Conservation (phyloP, 2,888 invertebrate species). For the Nipponacmea schrenckii region DNA sequence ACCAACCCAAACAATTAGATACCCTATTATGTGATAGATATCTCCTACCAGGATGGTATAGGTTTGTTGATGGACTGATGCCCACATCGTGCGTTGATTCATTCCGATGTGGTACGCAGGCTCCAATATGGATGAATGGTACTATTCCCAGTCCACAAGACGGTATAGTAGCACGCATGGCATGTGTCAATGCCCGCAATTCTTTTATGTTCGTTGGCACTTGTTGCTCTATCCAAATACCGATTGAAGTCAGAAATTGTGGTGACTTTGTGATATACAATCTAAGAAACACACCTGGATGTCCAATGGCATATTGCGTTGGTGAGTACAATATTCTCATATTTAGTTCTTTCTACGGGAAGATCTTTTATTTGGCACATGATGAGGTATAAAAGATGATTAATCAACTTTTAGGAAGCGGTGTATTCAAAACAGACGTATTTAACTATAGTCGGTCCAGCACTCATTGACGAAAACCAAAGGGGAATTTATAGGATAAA, state of each 20-base stretch:
- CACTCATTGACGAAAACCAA: no score
- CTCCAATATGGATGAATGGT: constrained; percentile 31
- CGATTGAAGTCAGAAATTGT: constrained; percentile 30
- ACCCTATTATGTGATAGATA: constrained; percentile 26
- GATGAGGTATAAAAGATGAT: no score
- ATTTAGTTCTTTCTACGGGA: no score
- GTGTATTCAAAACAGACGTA: no score
- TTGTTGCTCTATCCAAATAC: constrained; percentile 21
- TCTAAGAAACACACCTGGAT: constrained; percentile 14
- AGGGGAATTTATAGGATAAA: no score
- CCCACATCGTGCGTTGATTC: constrained; percentile 23
- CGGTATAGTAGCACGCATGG: constrained; percentile 16
- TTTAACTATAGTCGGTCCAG: no score
- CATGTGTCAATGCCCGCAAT: constrained; percentile 26
- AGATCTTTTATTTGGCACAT: no score
- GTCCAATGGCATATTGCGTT: constrained; percentile 24
- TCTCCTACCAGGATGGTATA: constrained; percentile 28
- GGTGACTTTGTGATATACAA: constrained; percentile 26
- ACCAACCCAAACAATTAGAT: constrained; percentile 17
- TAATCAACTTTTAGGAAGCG: no score
- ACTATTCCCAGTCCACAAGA: constrained; percentile 19
- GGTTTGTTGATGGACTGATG: constrained; percentile 31
- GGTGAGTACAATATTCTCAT: constrained; percentile 12
- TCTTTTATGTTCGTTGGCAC: not conserved
- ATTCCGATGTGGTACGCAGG: constrained; percentile 28